Percentiles rank a stretch among this genome's conserved stretches.
Evolutionary conservation across 2,113 vertebrate genomes (phyloP).

Genomic region (Ploceus nigricollis): DNA sequence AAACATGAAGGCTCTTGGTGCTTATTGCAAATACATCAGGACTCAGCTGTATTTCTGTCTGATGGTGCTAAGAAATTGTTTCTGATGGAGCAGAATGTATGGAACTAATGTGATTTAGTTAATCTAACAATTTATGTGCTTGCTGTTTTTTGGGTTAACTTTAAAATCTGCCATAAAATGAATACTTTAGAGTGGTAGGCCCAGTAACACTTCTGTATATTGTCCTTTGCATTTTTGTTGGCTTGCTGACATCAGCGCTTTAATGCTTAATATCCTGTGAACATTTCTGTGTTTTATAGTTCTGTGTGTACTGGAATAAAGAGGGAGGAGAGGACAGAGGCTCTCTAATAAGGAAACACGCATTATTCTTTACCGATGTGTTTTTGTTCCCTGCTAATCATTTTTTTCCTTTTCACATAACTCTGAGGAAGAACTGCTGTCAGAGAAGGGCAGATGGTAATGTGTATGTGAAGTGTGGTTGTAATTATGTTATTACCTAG

Average conservation of each 20-base stretch:
- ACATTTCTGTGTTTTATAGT: constrained; percentile 40
- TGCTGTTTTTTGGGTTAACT: neutral
- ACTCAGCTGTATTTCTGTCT: neutral
- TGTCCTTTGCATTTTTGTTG: constrained; percentile 50
- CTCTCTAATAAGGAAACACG: constrained; percentile 4
- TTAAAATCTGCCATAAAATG: neutral
- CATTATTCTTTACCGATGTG: neutral
- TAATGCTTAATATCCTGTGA: constrained; percentile 59
- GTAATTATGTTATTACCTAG: constrained; percentile 52
- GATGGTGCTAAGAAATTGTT: neutral
- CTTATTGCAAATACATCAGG: neutral
- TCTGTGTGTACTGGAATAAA: neutral
- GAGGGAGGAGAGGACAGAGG: neutral
- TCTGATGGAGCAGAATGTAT: neutral
- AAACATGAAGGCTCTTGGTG: neutral
- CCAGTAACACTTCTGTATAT: constrained; percentile 35
- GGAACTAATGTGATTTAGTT: neutral
- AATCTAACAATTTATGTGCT: neutral
- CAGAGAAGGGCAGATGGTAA: constrained; percentile 7
- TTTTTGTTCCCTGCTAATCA: neutral
- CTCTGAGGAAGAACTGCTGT: constrained; percentile 20
- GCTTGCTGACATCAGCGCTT: constrained; percentile 24
- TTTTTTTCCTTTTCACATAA: constrained; percentile 15
- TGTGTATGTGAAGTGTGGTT: constrained; percentile 14
- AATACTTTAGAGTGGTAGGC: neutral